A percentile compares a stretch with the other conserved stretches of the same genome.
phyloP scores from a whole-genome alignment of 2,113 vertebrate genomes.

The Nothocercus nigrocapillus region DNA sequence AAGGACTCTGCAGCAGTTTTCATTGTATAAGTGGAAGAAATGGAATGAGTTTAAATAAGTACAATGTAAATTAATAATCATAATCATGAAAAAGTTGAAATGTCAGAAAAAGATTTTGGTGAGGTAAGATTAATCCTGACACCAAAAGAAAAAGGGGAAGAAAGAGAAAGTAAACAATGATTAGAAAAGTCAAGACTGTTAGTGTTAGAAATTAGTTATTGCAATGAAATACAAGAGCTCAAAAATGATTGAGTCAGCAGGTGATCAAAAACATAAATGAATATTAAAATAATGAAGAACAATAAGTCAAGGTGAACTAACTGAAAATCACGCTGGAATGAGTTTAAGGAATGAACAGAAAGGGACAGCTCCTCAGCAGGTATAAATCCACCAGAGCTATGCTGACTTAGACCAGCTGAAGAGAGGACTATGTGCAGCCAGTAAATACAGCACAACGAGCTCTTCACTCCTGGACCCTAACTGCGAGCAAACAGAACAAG shows the following conservation, averaged over 20 bases:
- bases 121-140: slow-evolving; percentile 41
- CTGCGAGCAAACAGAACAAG: not conserved
- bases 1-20: slow-evolving; percentile 43
- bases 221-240: slow-evolving; percentile 30
- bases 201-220: slow-evolving; percentile 46
- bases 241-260: slow-evolving; percentile 68
- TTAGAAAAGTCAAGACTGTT: slow-evolving; percentile 44
- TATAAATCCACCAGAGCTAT: slow-evolving; percentile 35
- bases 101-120: not conserved
- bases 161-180: slow-evolving; percentile 50
- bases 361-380: slow-evolving; percentile 49
- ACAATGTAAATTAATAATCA: slow-evolving; percentile 59
- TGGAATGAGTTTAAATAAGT: slow-evolving; percentile 5
- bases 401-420: slow-evolving; percentile 17
- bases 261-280: slow-evolving; percentile 61
- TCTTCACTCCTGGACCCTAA: not conserved
- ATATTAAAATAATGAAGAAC: slow-evolving; percentile 68
- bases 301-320: slow-evolving; percentile 70
- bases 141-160: slow-evolving; percentile 17
- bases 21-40: slow-evolving; percentile 17
- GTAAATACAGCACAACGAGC: not conserved
- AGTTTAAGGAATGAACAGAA: slow-evolving; percentile 59
- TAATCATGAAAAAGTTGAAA: slow-evolving; percentile 1
- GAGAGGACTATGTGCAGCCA: not conserved
- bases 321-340: slow-evolving; percentile 56